Evolutionary conservation across 2,797 vertebrate species (phyloP), one percentile per base, ranked within the genome.

Genomic region (Scomberomorus guttatus): DNA sequence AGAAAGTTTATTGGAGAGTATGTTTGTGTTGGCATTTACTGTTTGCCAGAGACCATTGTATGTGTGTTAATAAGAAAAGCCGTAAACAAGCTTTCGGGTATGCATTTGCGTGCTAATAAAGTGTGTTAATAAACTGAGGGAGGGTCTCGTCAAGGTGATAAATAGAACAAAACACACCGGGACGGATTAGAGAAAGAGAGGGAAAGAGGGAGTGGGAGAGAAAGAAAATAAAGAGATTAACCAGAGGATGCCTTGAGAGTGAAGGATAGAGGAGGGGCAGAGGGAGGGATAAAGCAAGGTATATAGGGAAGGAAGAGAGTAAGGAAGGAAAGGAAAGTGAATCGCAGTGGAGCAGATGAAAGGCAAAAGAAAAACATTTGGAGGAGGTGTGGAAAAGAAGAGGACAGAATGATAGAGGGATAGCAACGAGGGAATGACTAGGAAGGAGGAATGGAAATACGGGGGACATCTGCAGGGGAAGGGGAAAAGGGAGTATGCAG

Each of bases 71-170:
- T 76, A 71, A 77, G 65, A 76, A 62, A 75, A 80, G 70, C 48
- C 22, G 75, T 83, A 79, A 85, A 81, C 67, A 86, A 55, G 65
- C 51, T 22, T 39, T 37, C 17, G 46, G 46, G 8, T 57, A 3
- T 48, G 17, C 59, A 29, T 57, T n/a, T 37, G 55, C 9, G 7
- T 55, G 65, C 34, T 27, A 32, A 7, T 60, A 74, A 83, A 84
- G 62, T 81, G 74, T 87, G 83, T 83, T 86, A 82, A 82, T 88
- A 86, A 91, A 86, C 66, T 67, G 76, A 82, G 88, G 87, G 87
- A 90, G 75, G 81, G 84, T 83, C 83, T 84, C 10, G 62, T 89
- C 83, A 87, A 88, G 86, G 82, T 90, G 89, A 89, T 88, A 88
- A 92, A 90, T 87, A 84, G 84, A 89, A 89, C 83, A 90, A 87